Conservation (phyloP, 2,797 vertebrate species). For the Florisuga fusca region DNA sequence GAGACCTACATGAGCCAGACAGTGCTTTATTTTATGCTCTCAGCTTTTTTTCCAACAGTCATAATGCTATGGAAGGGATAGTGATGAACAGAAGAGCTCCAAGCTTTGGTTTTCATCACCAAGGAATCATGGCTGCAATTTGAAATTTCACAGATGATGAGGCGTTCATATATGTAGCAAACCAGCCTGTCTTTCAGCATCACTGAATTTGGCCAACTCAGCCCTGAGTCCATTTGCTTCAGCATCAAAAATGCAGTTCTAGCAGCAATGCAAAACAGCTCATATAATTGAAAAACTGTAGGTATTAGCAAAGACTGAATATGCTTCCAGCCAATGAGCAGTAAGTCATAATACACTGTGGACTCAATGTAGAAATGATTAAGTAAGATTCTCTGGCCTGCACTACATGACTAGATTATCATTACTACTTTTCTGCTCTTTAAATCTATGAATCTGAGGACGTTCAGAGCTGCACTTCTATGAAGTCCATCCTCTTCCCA, state of each 20-base stretch:
- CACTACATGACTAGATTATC: neutral
- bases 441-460: neutral
- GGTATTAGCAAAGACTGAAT: constrained; percentile 22
- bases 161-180: neutral
- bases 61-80: neutral
- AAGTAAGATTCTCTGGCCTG: constrained; percentile 9
- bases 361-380: constrained; percentile 35
- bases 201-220: constrained; percentile 31
- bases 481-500: neutral
- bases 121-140: neutral
- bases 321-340: constrained; percentile 35
- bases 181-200: constrained; percentile 1
- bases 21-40: neutral
- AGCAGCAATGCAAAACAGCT: constrained; percentile 38
- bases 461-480: neutral
- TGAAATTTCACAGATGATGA: neutral
- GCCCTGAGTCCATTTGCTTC: constrained; percentile 19
- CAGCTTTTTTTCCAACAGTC: constrained; percentile 3
- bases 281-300: constrained; percentile 13
- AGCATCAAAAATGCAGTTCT: neutral
- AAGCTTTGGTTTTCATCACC: neutral
- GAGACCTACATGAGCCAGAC: neutral
- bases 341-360: constrained; percentile 6
- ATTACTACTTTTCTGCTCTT: neutral
- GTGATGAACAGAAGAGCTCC: neutral